phyloP scores from a whole-genome alignment of 2,797 vertebrate genomes.

The Pristis pectinata region DNA sequence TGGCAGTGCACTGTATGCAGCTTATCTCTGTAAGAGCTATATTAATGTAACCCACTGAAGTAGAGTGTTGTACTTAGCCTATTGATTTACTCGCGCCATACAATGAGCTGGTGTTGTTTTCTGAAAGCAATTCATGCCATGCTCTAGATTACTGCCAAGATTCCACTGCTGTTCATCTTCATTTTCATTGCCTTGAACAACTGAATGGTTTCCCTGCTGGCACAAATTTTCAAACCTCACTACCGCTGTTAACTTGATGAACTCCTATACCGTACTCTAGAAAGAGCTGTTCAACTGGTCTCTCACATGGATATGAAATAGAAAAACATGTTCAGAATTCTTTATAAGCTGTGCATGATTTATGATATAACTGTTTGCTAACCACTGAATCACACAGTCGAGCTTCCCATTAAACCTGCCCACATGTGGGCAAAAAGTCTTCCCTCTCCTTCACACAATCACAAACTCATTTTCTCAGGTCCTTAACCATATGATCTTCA shows the following conservation, averaged over 20 bases:
- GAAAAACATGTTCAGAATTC: neutral
- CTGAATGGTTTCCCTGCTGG: neutral
- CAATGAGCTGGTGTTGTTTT: neutral
- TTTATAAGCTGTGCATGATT: neutral
- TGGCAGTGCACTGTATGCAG: neutral
- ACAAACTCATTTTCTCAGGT: constrained; percentile 23
- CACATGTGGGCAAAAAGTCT: neutral
- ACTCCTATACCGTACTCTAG: neutral
- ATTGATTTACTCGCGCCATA: neutral
- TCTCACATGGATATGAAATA: neutral
- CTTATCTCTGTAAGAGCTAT: neutral
- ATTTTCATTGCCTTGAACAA: constrained; percentile 5
- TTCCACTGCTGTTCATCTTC: neutral
- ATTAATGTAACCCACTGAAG: neutral
- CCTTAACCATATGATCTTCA: constrained; percentile 32
- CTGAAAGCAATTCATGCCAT: neutral
- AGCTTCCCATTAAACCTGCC: neutral
- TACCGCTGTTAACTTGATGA: neutral
- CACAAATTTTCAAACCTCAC: neutral
- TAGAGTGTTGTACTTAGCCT: neutral
- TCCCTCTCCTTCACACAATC: neutral
- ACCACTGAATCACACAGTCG: neutral
- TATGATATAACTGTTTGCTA: neutral
- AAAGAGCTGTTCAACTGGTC: neutral
- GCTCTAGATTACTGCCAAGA: neutral